Evolutionary conservation across 2,888 invertebrate species (phyloP).

Genomic region (Penaeus monodon): DNA sequence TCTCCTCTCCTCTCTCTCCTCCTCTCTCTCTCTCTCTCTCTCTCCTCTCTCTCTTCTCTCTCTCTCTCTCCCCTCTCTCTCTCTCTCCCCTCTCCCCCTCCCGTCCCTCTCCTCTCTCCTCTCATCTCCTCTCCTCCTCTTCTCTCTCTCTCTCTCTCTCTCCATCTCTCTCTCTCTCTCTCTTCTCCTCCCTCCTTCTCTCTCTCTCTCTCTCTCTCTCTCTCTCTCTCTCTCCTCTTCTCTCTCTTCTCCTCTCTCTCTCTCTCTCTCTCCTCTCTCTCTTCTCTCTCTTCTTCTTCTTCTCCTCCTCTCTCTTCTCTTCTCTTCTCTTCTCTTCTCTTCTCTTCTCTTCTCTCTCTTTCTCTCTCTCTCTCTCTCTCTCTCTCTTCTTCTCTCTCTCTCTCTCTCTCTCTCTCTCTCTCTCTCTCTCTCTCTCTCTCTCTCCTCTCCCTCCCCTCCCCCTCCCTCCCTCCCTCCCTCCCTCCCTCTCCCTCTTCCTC

Average conservation of each 20-base stretch:
- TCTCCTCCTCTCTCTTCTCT: background rate
- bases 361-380: background rate
- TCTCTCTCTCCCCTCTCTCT: background rate
- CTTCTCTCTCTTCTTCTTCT: too few species aligned
- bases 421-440: background rate
- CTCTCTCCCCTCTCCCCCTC: background rate
- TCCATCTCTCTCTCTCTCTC: background rate
- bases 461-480: too few species aligned
- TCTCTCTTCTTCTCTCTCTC: background rate
- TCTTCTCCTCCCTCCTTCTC: background rate
- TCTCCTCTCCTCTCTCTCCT: background rate
- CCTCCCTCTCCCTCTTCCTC: background rate
- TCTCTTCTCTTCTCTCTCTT: too few species aligned
- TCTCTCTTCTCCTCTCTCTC: background rate
- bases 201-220: too few species aligned
- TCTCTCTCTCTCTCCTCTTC: too few species aligned
- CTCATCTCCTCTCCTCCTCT: too few species aligned
- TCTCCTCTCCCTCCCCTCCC: too few species aligned
- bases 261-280: too few species aligned
- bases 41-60: too few species aligned
- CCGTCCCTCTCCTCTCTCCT: too few species aligned
- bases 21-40: background rate
- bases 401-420: background rate
- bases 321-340: too few species aligned
- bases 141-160: background rate